Conservation (phyloP, 2,888 invertebrate species). For the Acronicta leporina region DNA sequence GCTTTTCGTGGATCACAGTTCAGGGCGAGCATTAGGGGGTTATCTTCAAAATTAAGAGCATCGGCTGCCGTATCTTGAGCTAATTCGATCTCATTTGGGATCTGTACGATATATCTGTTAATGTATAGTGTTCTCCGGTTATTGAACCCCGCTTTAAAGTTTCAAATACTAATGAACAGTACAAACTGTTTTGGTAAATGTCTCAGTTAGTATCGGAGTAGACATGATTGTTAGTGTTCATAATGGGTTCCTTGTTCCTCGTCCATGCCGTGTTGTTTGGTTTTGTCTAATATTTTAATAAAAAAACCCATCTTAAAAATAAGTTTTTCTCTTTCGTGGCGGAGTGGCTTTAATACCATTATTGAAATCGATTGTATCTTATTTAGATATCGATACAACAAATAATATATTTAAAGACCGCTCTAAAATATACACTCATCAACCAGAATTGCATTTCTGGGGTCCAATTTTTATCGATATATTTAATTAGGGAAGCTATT, state of each 20-base stretch:
- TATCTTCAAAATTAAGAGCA: slow-evolving; percentile 83
- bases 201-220: slow-evolving; percentile 66
- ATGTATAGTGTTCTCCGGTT: slow-evolving; percentile 73
- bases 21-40: slow-evolving; percentile 79
- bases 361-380: no score
- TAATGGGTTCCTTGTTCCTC: neutral
- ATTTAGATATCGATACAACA: no score
- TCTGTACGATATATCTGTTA: slow-evolving; percentile 69
- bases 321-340: no score
- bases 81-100: slow-evolving; percentile 82
- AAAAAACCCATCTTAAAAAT: no score
- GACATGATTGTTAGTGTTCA: slow-evolving; percentile 28
- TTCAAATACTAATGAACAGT: slow-evolving; percentile 79
- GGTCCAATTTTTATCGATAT: no score
- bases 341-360: no score
- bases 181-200: slow-evolving; percentile 76
- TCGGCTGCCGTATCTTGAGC: slow-evolving; percentile 74
- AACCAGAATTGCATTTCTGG: no score
- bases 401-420: no score
- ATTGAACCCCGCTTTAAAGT: slow-evolving; percentile 73
- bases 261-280: neutral
- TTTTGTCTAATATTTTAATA: no score
- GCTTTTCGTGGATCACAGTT: slow-evolving; percentile 72
- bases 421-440: no score
- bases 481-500: no score